Base-by-base conservation (phyloP, 1,140 invertebrate genomes). In the Tetraneura akinire region DNA sequence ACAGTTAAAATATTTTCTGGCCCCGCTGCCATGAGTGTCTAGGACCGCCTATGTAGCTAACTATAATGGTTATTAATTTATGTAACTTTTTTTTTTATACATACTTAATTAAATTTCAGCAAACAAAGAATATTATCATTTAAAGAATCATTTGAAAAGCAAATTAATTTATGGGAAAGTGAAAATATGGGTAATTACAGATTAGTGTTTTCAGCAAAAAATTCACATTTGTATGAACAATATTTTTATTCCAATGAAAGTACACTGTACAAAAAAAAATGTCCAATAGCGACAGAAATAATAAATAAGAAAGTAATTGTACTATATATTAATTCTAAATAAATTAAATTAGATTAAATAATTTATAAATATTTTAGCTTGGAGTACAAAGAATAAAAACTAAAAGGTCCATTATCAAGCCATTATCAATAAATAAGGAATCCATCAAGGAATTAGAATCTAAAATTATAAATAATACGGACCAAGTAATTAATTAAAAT, bases 161-260 rank as follows among this genome's bases (percentile, higher is more conserved):
- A 64, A 71, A 91, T 93, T 83, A 89, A 91, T 81, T 87, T 90
- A 82, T 94, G 92, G 90, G 93, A 95, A 85, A 89, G 91, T 83
- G 87, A 89, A 45, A 91, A 94, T 84, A 87, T 92, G 83, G 94
- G 94, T 11, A 91, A 92, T 83, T 94, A 90, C 83, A 87, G 91
- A 82, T 87, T 88, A 70, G 85, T 90, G 62, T 90, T 88, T 83
- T 89, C 89, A 0, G 80, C 81, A 82, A 83, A 84, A 45, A 83
- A 81, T 82, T 80, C 81, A n/a, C 85, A 88, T 66, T 91, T 90
- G 83, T 93, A 93, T 84, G 88, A 90, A 68, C 88, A 88, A 74
- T 93, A 90, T 84, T 93, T 94, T 86, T 89, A 91, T 83, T 91
- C 92, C 85, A 92, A 89, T 80, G 88, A 89, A 51, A 90, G 87